Evolutionary conservation across 2,113 vertebrate species (phyloP), one percentile per base, ranked within the genome.

Genomic region (Carassius carassius): DNA sequence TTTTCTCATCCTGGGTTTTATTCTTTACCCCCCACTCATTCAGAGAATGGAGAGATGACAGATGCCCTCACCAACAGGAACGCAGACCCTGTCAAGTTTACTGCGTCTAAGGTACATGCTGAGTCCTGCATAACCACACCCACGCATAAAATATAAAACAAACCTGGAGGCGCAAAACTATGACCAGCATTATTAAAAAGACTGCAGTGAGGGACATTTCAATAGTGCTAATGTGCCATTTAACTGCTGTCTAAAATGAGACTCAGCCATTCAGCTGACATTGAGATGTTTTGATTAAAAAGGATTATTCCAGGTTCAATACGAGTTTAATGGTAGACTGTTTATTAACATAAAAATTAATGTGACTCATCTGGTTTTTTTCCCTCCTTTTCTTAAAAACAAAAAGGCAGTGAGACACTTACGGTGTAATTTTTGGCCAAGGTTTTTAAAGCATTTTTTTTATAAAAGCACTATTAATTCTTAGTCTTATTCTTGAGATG

Each of bases 1-100:
- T 44, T 70, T 79, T 74, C 49, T 82, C n/a, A 49, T 56, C 49
- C 14, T 65, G 10, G 74, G 19, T 78, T 35, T 62, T 58, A 41
- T n/a, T 60, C 69, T 8, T 78, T 77, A 69, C 80, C 78, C 19
- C 23, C 60, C 70, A 29, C 72, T 25, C 41, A 4, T 58, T 60
- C 80, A 93, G 93, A 93, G 41, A 92, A 92, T 81, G 89, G 85
- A 70, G 85, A 72, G 82, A 83, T 85, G 89, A 90, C 83, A 81
- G 91, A 92, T 3, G 70, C 83, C 63, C 74, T 67, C 70, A 81
- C 65, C 41, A 80, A 85, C 23, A 89, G 86, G 86, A 89, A 79
- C 85, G 83, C 76, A 10, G 37, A 51, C 63, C 74, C 35, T 13
- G 70, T 78, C 29, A 90, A 82, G 72, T 82, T 74, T 51, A 14